These are phyloP conservation scores for Tachypleus tridentatus DNA, from an alignment of 1,140 invertebrate species.

Conservation along the genomic window DNA sequence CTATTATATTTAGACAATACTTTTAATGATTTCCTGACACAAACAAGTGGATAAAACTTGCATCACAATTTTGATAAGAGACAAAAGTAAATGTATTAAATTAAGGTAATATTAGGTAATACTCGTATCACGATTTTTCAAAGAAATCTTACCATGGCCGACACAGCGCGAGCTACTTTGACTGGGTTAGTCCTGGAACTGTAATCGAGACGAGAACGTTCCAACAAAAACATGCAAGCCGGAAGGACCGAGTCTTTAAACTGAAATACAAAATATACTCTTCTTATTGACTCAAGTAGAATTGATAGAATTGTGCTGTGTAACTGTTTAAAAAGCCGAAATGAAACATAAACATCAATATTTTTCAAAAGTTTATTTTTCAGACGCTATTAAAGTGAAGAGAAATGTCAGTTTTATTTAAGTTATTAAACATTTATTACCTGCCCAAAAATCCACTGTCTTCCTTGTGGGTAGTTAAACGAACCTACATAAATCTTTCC, in stretches of 20 bases:
- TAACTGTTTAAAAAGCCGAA: not conserved
- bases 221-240: conserved; percentile 64
- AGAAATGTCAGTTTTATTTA: not conserved
- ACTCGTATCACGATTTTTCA: no score
- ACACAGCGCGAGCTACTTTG: conserved; percentile 56
- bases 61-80: no score
- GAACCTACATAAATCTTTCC: conserved; percentile 84
- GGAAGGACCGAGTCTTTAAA: conserved; percentile 77
- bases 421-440: conserved; percentile 21
- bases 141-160: conserved; percentile 51
- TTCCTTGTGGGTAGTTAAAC: conserved; percentile 61
- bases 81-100: no score
- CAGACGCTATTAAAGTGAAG: not conserved
- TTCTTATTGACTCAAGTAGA: not conserved
- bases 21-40: no score
- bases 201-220: conserved; percentile 52
- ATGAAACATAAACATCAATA: not conserved
- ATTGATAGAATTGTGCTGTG: not conserved
- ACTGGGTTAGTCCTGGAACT: conserved; percentile 57
- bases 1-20: not conserved
- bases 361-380: not conserved
- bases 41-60: no score
- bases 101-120: no score
- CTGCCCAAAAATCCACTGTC: conserved; percentile 85
- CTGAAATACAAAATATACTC: conserved; percentile 18